A percentile compares a stretch with the other conserved stretches of the same genome.
These are phyloP conservation scores for Scolopax mira DNA, from an alignment of 2,113 vertebrate species.

Conservation along the genomic window DNA sequence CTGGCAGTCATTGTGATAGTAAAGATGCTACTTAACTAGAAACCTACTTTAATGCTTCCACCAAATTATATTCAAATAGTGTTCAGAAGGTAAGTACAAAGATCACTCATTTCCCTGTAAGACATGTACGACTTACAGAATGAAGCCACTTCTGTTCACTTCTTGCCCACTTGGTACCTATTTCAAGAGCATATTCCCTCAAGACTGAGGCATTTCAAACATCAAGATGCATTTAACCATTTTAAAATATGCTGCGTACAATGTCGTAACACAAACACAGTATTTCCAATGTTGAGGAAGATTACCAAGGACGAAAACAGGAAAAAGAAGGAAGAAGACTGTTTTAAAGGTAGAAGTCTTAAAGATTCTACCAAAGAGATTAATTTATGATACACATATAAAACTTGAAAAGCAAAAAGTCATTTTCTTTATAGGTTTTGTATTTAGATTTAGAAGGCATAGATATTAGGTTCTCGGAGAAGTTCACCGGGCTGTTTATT, in stretches of 20 bases:
- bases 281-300: background rate
- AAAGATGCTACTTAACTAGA: background rate
- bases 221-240: background rate
- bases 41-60: background rate
- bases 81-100: background rate
- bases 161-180: background rate
- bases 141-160: background rate
- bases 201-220: background rate
- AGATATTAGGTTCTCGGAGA: background rate
- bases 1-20: background rate
- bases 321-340: background rate
- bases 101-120: background rate
- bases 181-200: background rate
- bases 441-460: background rate
- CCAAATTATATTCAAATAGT: background rate
- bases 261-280: background rate
- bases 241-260: background rate
- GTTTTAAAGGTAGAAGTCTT: background rate
- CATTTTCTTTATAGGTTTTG: background rate
- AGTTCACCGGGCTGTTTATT: background rate
- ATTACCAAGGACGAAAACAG: background rate
- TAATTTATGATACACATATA: background rate
- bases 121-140: background rate
- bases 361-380: background rate
- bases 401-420: background rate